phyloP scores from a whole-genome alignment of 2,888 invertebrate genomes.

The Tiliacea citrago region DNA sequence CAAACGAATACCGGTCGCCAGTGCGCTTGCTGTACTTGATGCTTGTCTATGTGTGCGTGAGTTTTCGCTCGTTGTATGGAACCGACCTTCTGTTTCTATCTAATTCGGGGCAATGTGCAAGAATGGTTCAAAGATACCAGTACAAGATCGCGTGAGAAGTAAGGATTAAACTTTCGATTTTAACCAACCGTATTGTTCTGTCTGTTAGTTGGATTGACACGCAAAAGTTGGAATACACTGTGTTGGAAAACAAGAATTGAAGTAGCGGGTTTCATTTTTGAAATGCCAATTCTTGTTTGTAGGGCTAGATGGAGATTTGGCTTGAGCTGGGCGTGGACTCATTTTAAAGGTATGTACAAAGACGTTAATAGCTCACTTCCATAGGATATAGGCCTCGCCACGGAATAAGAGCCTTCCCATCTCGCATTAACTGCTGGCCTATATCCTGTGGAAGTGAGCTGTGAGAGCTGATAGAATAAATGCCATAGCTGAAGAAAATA shows the following conservation, averaged over 20 bases:
- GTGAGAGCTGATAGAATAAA: background rate
- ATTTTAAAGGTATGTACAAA: background rate
- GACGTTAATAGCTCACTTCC: background rate
- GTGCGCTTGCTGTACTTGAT: background rate
- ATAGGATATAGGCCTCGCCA: too few species aligned
- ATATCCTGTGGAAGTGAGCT: background rate
- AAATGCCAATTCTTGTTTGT: too few species aligned
- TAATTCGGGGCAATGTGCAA: background rate
- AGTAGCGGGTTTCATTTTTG: background rate
- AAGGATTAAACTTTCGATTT: slow-evolving; percentile 61
- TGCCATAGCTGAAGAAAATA: background rate
- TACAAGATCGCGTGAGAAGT: slow-evolving; percentile 54
- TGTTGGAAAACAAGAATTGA: slow-evolving; percentile 4
- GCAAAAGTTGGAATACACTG: slow-evolving; percentile 42
- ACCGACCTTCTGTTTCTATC: slow-evolving; percentile 10
- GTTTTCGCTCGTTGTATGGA: background rate
- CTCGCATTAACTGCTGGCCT: too few species aligned
- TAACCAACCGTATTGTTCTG: slow-evolving; percentile 40
- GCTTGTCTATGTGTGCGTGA: background rate
- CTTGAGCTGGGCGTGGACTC: background rate
- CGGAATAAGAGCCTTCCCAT: too few species aligned
- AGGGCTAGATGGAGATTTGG: too few species aligned
- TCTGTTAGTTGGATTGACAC: slow-evolving; percentile 26
- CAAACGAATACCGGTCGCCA: background rate
- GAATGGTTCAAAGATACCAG: slow-evolving; percentile 36